A percentile compares a stretch with the other conserved stretches of the same genome.
These are phyloP conservation scores for Geotrupes spiniger DNA, from an alignment of 2,888 invertebrate genomes.

Conservation along the genomic window DNA sequence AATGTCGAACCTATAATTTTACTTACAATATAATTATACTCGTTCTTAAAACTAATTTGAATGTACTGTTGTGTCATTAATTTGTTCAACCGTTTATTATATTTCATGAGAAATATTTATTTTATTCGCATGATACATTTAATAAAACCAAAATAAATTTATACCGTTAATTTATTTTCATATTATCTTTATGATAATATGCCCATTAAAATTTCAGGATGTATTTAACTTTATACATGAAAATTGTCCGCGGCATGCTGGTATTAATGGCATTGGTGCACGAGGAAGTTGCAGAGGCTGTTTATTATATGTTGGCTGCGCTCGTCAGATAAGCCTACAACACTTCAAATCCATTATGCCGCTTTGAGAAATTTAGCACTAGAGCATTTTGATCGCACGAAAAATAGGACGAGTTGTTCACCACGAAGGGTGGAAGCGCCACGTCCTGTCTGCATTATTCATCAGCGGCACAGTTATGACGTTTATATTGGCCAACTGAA, in stretches of 20 bases:
- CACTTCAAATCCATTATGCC: slow-evolving; percentile 38
- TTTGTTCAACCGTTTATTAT: too few species aligned
- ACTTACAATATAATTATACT: too few species aligned
- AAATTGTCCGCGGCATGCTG: slow-evolving; percentile 5
- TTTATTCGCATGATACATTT: too few species aligned
- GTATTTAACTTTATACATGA: slow-evolving; percentile 3
- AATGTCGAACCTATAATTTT: too few species aligned
- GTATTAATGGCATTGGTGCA: slow-evolving; percentile 15
- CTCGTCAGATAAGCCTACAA: slow-evolving; percentile 39
- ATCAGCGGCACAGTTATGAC: slow-evolving; percentile 33
- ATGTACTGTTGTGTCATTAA: too few species aligned
- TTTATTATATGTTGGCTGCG: slow-evolving; percentile 38
- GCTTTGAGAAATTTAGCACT: slow-evolving; percentile 38
- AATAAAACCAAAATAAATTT: too few species aligned
- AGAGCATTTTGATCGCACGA: slow-evolving; percentile 35
- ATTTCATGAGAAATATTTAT: too few species aligned
- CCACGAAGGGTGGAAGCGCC: slow-evolving; percentile 30
- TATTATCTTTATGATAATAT: too few species aligned
- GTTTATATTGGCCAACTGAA: slow-evolving; percentile 24
- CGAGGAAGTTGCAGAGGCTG: slow-evolving; percentile 27
- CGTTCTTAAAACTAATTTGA: too few species aligned
- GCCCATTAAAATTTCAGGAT: not conserved
- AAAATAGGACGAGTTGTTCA: slow-evolving; percentile 36
- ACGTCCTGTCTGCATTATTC: slow-evolving; percentile 38
- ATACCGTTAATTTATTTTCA: too few species aligned